Conservation (phyloP, 64 coral and sea anemone genomes). For the Porites lutea region DNA sequence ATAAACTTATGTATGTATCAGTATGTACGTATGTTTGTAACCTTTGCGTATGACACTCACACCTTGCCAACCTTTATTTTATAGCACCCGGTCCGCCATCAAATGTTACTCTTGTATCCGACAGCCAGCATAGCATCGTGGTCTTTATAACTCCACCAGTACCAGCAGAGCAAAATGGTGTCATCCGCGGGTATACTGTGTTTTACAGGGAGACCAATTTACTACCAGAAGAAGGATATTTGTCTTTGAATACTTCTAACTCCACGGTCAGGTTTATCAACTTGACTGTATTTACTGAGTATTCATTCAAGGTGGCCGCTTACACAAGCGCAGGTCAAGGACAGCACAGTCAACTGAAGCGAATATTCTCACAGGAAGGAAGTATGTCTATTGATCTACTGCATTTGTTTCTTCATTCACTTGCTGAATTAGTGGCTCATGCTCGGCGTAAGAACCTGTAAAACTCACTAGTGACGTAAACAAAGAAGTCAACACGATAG, state of each 20-base stretch:
- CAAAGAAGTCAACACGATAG: too few species aligned
- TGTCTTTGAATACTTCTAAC: slow-evolving; percentile 28
- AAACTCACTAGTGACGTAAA: too few species aligned
- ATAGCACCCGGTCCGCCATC: slow-evolving; percentile 69
- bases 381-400: slow-evolving; percentile 28
- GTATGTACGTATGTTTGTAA: too few species aligned
- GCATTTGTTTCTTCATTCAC: not conserved
- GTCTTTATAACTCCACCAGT: slow-evolving; percentile 58
- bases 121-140: slow-evolving; percentile 46
- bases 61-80: not conserved
- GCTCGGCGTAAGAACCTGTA: too few species aligned
- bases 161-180: slow-evolving; percentile 56
- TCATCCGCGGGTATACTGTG: slow-evolving; percentile 68
- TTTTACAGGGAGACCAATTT: slow-evolving; percentile 63
- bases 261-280: slow-evolving; percentile 11
- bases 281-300: slow-evolving; percentile 72
- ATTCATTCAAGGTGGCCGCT: slow-evolving; percentile 65
- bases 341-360: slow-evolving; percentile 24
- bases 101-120: slow-evolving; percentile 34
- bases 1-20: too few species aligned
- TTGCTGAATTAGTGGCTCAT: too few species aligned
- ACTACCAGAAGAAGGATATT: not conserved
- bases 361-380: slow-evolving; percentile 69
- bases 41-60: too few species aligned
- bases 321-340: slow-evolving; percentile 65